phyloP scores from a whole-genome alignment of 2,797 vertebrate genomes.

The Pseudochaenichthys georgianus region DNA sequence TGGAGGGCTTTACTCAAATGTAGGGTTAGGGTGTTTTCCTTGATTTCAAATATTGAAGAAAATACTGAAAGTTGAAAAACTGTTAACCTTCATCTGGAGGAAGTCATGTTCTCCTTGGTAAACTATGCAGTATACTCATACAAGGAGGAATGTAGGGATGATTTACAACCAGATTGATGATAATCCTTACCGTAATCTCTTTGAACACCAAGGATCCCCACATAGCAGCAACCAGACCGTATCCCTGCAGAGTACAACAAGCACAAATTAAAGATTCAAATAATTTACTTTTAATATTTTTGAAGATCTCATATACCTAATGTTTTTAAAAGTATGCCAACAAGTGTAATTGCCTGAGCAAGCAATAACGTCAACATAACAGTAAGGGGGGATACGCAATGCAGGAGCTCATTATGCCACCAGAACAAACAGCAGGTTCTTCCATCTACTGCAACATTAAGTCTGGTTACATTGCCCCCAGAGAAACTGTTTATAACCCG shows the following conservation, averaged over 20 bases:
- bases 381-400: background rate
- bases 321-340: too few relatives aligned
- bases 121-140: background rate
- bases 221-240: slow-evolving; percentile 89
- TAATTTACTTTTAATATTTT: background rate
- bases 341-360: too few relatives aligned
- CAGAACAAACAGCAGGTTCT: background rate
- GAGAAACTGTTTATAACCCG: background rate
- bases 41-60: too few relatives aligned
- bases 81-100: background rate
- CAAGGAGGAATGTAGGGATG: background rate
- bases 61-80: too few relatives aligned
- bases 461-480: background rate
- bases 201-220: slow-evolving; percentile 91
- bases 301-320: too few relatives aligned
- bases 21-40: too few relatives aligned
- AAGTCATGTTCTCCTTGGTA: too few relatives aligned
- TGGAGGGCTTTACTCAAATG: background rate
- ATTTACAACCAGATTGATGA: background rate
- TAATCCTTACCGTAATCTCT: slow-evolving; percentile 76
- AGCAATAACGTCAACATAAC: background rate
- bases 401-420: background rate
- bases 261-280: background rate
- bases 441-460: background rate
- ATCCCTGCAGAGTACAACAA: slow-evolving; percentile 82